Base-by-base conservation (phyloP, 2,797 vertebrate genomes). In the Micropoecilia bifurca region DNA sequence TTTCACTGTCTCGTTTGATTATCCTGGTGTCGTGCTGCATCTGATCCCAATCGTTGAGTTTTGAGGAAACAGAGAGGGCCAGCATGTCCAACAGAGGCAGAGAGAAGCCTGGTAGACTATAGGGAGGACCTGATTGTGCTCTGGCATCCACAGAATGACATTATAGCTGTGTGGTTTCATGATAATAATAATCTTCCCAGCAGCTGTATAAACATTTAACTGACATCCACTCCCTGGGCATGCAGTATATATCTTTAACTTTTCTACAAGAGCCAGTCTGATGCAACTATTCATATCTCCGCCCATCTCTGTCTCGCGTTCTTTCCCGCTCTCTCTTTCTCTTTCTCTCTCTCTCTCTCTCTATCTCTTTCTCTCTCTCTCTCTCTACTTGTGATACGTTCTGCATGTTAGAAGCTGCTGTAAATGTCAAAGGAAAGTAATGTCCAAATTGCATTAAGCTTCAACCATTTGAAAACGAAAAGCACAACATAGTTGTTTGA, bases 191-290 rank as follows among this genome's bases (percentile, higher is more conserved):
- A 96, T 96, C 95, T 95, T 95, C 92, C 89, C 92, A 94, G 93
- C 96, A 96, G 96, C 95, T 96, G 95, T 95, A 95, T 96, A 96
- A 96, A 96, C 96, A 96, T 95, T 96, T 94, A 95, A 94, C 95
- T 95, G 93, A 95, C 93, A 95, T 95, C 94, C 93, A 95, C 95
- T 96, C 95, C 94, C 93, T 92, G 93, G 94, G 91, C 93, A 94
- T 90, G 93, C 92, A 91, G 92, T 93, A 94, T 94, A 94, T 95
- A 95, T 95, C 95, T 95, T 95, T 94, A 94, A 95, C 95, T 94
- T 69, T 69, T 94, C 92, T 90, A 85, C 90, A 88, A 91, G 93
- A 91, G 90, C 86, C 93, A 89, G 94, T 94, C 94, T 93, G 92
- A 95, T 95, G 94, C 92, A 94, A 94, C 94, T 93, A 88, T 93